These are phyloP conservation scores for Pheosia tremula DNA, from an alignment of 2,888 invertebrate genomes.

Conservation along the genomic window DNA sequence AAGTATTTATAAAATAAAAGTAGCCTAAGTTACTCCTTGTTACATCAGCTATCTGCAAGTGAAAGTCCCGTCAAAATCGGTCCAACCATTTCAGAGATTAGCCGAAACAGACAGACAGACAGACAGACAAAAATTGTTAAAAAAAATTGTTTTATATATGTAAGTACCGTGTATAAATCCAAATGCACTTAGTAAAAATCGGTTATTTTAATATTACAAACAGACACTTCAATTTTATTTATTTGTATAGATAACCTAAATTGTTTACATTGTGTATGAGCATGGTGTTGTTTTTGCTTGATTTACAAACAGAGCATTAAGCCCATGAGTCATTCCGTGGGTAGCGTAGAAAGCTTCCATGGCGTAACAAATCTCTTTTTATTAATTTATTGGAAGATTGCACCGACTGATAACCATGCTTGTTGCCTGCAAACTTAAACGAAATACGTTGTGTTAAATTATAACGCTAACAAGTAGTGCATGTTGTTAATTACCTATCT, in stretches of 20 bases:
- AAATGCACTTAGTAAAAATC: too few relatives aligned
- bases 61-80: too few relatives aligned
- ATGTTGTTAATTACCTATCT: neutral
- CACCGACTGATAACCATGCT: slow-evolving; percentile 9
- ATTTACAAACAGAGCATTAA: slow-evolving; percentile 7
- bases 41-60: too few relatives aligned
- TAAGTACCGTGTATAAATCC: too few relatives aligned
- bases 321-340: slow-evolving; percentile 4
- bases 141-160: too few relatives aligned
- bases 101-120: too few relatives aligned
- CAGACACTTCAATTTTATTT: neutral
- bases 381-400: slow-evolving; percentile 31
- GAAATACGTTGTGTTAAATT: neutral
- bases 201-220: slow-evolving; percentile 2
- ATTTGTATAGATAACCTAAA: neutral
- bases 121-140: too few relatives aligned
- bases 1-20: too few relatives aligned
- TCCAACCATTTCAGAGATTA: too few relatives aligned
- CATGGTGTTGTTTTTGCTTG: neutral
- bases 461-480: neutral
- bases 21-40: too few relatives aligned
- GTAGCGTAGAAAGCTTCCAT: slow-evolving; percentile 17
- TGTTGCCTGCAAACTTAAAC: neutral
- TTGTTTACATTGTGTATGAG: neutral
- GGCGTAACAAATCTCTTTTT: slow-evolving; percentile 14